These are phyloP conservation scores for Ailurus styani DNA, from an alignment of 2,113 vertebrate species.

Conservation along the genomic window DNA sequence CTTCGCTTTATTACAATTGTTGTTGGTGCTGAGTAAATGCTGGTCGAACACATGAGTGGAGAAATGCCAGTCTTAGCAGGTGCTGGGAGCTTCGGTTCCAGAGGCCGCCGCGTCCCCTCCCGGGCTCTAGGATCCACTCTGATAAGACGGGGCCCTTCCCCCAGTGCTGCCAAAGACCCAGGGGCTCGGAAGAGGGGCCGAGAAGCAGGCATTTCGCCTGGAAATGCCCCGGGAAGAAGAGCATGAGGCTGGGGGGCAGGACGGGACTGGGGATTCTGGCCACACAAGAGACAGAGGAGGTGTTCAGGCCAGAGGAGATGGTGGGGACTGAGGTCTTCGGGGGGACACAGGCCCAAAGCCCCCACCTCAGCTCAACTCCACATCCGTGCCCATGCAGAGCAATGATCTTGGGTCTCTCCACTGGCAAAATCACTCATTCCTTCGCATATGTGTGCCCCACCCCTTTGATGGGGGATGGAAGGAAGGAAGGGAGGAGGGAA, in stretches of 20 bases:
- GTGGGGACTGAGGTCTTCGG: not conserved
- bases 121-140: not conserved
- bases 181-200: not conserved
- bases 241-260: not conserved
- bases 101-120: not conserved
- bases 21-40: not conserved
- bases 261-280: not conserved
- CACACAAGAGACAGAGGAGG: not conserved
- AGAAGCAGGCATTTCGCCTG: not conserved
- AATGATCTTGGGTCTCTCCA: not conserved
- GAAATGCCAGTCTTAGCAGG: not conserved
- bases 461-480: not conserved
- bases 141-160: not conserved
- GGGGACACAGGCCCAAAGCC: not conserved
- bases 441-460: not conserved
- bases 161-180: not conserved
- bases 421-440: not conserved
- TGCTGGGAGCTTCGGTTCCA: not conserved
- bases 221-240: not conserved
- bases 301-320: not conserved
- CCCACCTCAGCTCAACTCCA: not conserved
- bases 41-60: not conserved
- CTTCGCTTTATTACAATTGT: not conserved
- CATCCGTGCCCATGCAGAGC: not conserved
- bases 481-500: not conserved